These are phyloP conservation scores for Champsocephalus gunnari DNA, from an alignment of 2,797 vertebrate genomes.

Conservation along the genomic window DNA sequence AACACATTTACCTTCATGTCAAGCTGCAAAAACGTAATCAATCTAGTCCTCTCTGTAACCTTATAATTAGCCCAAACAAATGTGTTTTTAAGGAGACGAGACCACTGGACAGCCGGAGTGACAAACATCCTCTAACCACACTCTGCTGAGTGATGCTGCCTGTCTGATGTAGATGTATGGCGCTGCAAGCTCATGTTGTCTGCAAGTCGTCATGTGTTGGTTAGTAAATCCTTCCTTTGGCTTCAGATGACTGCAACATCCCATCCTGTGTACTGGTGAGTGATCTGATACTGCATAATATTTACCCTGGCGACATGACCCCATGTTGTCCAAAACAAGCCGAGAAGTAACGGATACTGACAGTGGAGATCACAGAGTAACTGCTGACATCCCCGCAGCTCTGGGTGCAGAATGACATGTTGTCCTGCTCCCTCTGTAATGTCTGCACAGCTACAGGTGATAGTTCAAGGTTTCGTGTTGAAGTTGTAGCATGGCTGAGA, in stretches of 20 bases:
- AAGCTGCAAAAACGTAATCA: background rate
- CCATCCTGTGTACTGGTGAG: slow-evolving; percentile 13
- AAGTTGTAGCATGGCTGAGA: slow-evolving; percentile 18
- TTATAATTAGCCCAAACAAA: background rate
- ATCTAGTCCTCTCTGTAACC: background rate
- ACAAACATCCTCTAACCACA: background rate
- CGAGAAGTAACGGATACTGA: background rate
- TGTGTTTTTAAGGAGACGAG: background rate
- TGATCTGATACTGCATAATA: slow-evolving; percentile 13
- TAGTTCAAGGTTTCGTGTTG: slow-evolving; percentile 49
- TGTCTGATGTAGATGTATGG: slow-evolving; percentile 8
- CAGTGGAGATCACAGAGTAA: background rate
- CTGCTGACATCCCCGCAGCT: slow-evolving; percentile 5
- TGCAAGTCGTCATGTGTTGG: slow-evolving; percentile 14
- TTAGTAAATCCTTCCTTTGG: slow-evolving; percentile 21
- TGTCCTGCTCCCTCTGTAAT: slow-evolving; percentile 34
- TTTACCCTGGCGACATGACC: slow-evolving; percentile 26
- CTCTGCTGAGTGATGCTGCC: slow-evolving; percentile 1
- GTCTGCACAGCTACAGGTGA: slow-evolving; percentile 46
- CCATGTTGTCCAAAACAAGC: background rate
- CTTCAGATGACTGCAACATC: background rate
- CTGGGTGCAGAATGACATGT: background rate
- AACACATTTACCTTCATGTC: background rate
- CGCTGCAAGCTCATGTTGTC: slow-evolving; percentile 9
- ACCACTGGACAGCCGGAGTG: background rate